Percentiles rank a stretch among this genome's conserved stretches.
Conservation (phyloP, 92 coral and sea anemone species). For the Zoanthus solanderi region DNA sequence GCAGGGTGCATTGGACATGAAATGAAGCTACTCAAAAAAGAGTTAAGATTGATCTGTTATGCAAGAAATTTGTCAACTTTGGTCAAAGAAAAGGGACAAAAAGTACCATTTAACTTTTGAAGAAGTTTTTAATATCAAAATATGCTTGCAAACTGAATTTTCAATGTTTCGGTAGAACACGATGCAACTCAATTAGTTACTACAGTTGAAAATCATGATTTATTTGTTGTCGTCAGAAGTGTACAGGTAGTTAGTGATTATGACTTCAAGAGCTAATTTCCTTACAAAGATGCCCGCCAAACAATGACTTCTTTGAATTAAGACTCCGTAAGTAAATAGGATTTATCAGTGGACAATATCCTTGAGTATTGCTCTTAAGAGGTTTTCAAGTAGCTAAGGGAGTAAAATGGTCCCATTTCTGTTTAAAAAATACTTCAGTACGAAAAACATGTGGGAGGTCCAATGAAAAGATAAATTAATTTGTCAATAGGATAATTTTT, state of each 20-base stretch:
- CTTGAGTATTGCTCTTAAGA: background rate
- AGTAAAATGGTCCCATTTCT: background rate
- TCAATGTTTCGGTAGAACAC: background rate
- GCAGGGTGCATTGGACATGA: background rate
- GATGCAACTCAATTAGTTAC: background rate
- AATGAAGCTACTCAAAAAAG: background rate
- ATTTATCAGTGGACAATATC: constrained; percentile 9
- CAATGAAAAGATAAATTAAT: constrained; percentile 20
- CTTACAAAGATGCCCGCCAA: constrained; percentile 17
- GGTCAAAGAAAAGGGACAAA: background rate
- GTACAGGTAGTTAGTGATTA: constrained; percentile 22
- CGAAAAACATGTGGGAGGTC: constrained; percentile 46
- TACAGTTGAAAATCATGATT: constrained; percentile 25
- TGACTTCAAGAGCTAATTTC: constrained; percentile 34
- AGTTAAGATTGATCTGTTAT: background rate
- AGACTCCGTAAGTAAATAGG: background rate
- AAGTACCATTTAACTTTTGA: background rate
- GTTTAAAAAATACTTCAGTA: background rate
- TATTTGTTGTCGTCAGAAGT: constrained; percentile 43
- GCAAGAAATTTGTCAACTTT: background rate
- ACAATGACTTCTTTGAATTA: constrained; percentile 9
- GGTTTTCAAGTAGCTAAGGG: background rate
- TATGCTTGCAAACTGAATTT: background rate
- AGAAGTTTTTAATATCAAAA: background rate
- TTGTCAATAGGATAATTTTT: constrained; percentile 33